Evolutionary conservation across 2,797 vertebrate genomes (phyloP), one percentile per base, ranked within the genome.

Genomic region (Syndactyla subalaris): DNA sequence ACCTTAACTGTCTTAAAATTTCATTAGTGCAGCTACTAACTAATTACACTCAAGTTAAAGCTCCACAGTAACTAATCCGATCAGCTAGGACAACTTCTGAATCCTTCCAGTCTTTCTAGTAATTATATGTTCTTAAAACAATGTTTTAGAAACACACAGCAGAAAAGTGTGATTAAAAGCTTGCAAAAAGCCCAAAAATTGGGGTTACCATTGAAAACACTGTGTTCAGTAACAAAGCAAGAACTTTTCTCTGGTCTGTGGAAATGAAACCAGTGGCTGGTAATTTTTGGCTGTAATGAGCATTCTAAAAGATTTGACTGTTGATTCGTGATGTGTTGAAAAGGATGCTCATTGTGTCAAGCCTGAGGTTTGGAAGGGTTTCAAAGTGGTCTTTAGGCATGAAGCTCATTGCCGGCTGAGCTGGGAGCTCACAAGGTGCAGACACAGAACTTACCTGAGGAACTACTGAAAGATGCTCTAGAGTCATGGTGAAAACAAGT

Each of bases 41-140:
- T 94, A 94, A 96, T 96, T 97, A 92, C 61, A 45, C 59, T 86
- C 88, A 58, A 86, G 59, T 94, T 96, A 81, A 95, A 85, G 71
- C 30, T 78, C 52, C 61, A 36, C 54, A 83, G 54, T 87, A 87
- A 48, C 52, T 93, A 72, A 93, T 88, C 23, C 65, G 59, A 75
- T 79, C 43, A 86, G 32, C 62, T 62, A 74, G 85, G 85, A 90
- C 89, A 93, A 83, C 8, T 85, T 74, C 61, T 86, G 75, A 88
- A 76, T 89, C 46, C 54, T 82, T 85, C 36, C 34, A 85, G 63
- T 85, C 76, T 94, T 91, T 71, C 65, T 51, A 49, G 34, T 88
- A 91, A 80, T 80, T 89, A 43, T 38, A 65, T 88, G 75, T 96
- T 75, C 72, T 91, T 93, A 77, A 89, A 95, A 58, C 67, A 10